Conservation (phyloP, 2,888 invertebrate species). For the Phorcus lineatus region DNA sequence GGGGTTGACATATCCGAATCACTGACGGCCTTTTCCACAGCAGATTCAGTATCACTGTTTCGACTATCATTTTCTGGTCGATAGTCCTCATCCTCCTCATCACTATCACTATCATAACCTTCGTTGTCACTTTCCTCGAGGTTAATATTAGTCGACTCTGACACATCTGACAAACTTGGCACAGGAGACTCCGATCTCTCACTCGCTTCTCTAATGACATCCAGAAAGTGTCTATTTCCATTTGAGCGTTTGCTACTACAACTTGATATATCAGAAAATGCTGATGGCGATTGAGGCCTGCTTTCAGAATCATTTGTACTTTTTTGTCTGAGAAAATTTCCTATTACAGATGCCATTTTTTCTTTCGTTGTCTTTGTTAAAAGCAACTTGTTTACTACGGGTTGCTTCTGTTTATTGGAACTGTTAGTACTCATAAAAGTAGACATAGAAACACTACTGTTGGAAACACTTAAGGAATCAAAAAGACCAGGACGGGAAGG, state of each 20-base stretch:
- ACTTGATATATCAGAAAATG: constrained; percentile 8
- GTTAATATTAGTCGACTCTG: not conserved
- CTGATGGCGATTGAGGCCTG: not conserved
- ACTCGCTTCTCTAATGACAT: not conserved
- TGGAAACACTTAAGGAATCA: too few species aligned
- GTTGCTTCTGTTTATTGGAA: not conserved
- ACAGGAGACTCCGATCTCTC: not conserved
- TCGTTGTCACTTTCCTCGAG: not conserved
- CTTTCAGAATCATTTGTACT: not conserved
- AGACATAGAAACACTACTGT: too few species aligned
- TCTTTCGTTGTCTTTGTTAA: not conserved
- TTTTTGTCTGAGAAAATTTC: not conserved
- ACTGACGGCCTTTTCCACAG: not conserved
- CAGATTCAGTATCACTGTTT: not conserved
- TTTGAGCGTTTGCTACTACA: not conserved
- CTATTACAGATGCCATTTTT: not conserved
- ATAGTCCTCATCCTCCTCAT: constrained; percentile 4
- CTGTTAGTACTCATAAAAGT: not conserved
- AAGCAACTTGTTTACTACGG: not conserved
- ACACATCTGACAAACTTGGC: not conserved
- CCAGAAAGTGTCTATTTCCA: constrained; percentile 17
- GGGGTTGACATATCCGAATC: not conserved
- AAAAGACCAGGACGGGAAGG: too few species aligned
- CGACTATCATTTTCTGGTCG: not conserved
- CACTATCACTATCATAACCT: not conserved